phyloP scores from a whole-genome alignment of 1,140 invertebrate species.

The Zaprionus vittiger region DNA sequence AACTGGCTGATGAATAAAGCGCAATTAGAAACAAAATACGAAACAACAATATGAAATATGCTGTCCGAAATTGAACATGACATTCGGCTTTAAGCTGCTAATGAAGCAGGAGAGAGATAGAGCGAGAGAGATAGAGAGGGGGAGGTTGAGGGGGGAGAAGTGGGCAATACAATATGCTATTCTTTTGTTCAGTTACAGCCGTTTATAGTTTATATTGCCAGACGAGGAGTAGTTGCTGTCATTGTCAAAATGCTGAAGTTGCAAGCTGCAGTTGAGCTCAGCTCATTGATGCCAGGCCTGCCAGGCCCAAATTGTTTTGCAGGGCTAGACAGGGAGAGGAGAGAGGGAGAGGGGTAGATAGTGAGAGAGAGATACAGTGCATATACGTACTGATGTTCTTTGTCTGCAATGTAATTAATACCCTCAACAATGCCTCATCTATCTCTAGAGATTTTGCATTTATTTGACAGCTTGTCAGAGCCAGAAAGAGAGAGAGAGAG shows the following conservation, averaged over 20 bases:
- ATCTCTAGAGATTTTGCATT: conserved; percentile 5
- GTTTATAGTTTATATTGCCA: conserved; percentile 5
- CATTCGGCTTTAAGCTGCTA: conserved; percentile 54
- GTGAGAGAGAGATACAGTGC: neutral
- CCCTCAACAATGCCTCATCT: neutral
- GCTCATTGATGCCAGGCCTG: neutral
- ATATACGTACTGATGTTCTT: conserved; percentile 12
- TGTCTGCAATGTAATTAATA: conserved; percentile 27
- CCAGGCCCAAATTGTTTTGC: neutral
- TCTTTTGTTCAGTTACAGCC: conserved; percentile 20
- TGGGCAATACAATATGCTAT: neutral
- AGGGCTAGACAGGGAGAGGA: neutral
- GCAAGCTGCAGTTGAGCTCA: conserved; percentile 2
- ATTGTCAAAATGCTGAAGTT: conserved; percentile 26
- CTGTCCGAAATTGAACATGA: conserved; percentile 65
- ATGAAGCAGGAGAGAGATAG: conserved; percentile 43
- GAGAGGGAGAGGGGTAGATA: neutral
- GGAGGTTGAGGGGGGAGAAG: neutral
- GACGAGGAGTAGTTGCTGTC: conserved; percentile 21
- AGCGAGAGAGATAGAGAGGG: neutral
- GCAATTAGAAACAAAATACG: conserved; percentile 59
- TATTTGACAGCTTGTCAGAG: conserved; percentile 2
- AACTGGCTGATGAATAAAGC: conserved; percentile 47
- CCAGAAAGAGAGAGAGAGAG: too few relatives aligned
- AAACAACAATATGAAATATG: conserved; percentile 59